phyloP scores from a whole-genome alignment of 1,140 invertebrate genomes.

The Lucilia sericata region DNA sequence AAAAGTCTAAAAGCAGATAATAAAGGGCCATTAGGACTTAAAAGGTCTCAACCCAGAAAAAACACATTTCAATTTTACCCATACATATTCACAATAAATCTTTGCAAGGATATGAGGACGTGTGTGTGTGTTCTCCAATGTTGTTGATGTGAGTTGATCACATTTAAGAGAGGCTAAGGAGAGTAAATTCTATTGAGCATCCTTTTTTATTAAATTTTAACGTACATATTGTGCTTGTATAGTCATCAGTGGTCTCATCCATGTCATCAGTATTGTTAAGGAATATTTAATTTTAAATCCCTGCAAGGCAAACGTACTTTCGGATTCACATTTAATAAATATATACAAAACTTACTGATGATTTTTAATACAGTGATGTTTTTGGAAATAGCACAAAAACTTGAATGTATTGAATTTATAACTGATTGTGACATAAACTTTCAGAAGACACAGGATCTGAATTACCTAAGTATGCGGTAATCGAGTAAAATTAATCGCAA shows the following conservation, averaged over 20 bases:
- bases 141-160: neutral
- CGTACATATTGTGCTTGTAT: neutral
- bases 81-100: neutral
- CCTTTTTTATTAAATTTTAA: neutral
- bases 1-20: conserved; percentile 68
- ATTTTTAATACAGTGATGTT: neutral
- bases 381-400: neutral
- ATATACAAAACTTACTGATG: neutral
- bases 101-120: neutral
- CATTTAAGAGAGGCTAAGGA: neutral
- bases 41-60: conserved; percentile 62
- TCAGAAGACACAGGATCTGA: no score
- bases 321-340: no score
- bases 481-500: no score
- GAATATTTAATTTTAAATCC: conserved; percentile 65
- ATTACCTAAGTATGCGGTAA: no score
- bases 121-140: neutral
- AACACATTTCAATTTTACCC: neutral
- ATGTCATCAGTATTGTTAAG: conserved; percentile 50
- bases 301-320: conserved; percentile 46
- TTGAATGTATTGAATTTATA: no score
- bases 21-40: conserved; percentile 67
- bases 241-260: conserved; percentile 50
- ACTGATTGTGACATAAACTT: no score
- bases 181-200: neutral